A percentile compares a stretch with the other conserved stretches of the same genome.
Conservation (phyloP, 2,113 vertebrate genomes). For the Perccottus glenii region DNA sequence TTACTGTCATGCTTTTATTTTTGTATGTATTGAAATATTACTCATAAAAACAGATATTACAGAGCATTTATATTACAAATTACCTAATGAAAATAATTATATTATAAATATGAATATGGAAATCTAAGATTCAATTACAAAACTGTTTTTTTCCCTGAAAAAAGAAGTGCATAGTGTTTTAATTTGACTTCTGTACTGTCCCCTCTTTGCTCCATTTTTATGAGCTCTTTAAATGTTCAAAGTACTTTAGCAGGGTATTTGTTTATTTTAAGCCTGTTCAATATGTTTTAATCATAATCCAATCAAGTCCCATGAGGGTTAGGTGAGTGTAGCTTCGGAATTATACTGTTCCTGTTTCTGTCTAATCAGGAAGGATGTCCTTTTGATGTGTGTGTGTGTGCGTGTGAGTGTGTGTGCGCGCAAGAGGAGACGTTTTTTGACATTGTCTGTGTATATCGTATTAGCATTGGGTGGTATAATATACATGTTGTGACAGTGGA, state of each 20-base stretch:
- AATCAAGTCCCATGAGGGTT: conserved; percentile 34
- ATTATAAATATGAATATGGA: too few species aligned
- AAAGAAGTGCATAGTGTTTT: conserved; percentile 10
- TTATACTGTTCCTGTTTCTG: conserved; percentile 59
- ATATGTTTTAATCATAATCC: conserved; percentile 19
- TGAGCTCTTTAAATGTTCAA: conserved; percentile 31
- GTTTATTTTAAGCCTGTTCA: conserved; percentile 23
- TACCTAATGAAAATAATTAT: too few species aligned
- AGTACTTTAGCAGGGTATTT: conserved; percentile 12
- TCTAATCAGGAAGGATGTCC: conserved; percentile 47
- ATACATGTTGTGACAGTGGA: conserved; percentile 62
- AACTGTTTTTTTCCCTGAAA: neutral
- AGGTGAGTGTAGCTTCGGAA: conserved; percentile 30
- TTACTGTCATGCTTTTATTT: too few species aligned
- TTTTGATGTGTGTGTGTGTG: conserved; percentile 43
- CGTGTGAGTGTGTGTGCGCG: conserved; percentile 31
- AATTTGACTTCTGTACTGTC: conserved; percentile 29
- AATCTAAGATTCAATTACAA: too few species aligned
- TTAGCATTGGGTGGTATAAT: conserved; percentile 41
- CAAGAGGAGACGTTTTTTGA: conserved; percentile 4
- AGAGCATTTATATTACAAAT: too few species aligned
- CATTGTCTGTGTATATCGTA: conserved; percentile 5
- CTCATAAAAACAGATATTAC: too few species aligned
- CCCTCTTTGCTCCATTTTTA: conserved; percentile 36
- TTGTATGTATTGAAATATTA: too few species aligned